Base-by-base conservation (phyloP, 2,888 invertebrate species). In the Brachycybe producta region DNA sequence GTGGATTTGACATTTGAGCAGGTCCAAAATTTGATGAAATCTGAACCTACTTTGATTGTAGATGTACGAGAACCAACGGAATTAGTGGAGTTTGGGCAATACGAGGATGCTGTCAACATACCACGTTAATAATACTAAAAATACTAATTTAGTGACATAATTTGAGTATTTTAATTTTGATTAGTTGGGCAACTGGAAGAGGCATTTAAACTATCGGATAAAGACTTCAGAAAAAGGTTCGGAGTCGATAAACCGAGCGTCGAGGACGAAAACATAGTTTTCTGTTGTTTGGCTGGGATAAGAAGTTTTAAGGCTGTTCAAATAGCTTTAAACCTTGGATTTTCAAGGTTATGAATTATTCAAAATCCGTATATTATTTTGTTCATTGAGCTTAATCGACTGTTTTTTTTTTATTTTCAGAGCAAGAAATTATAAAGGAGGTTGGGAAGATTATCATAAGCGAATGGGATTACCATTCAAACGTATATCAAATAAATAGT, bases 201-300 rank as follows among this genome's bases (percentile, higher is more conserved):
- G 52, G 67, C 65, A 15, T 61, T 79, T 3, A 62, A 67, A 51
- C 62, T 73, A 58, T 58, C 73, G 11, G 67, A 71, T 0, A 67
- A 72, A 32, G 71, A 73, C 27, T 83, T 83, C 61, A 59, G 72
- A 57, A 58, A 70, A 32, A 71, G 66, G 52, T 82, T 73, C 61
- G 70, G 73, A 0, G 72, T 70, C 49, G 60, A 68, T 0, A 81
- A 81, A 59, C 83, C 83, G 11, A 19, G 44, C 21, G 27, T 36
- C 11, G 34, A 49, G 11, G 46, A 54, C 26, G 71, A 74, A 4
- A 48, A 52, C 19, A 41, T 55, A 38, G 43, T 54, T n/a, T 55
- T 54, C 39, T 43, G 34, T 35, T 55, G 55, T 24, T 38, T 46
- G 42, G 30, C 38, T n/a, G 55, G 55, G 19, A 51, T 45, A 42